Conservation (phyloP, 2,113 vertebrate species). For the Corydoras maculifer region DNA sequence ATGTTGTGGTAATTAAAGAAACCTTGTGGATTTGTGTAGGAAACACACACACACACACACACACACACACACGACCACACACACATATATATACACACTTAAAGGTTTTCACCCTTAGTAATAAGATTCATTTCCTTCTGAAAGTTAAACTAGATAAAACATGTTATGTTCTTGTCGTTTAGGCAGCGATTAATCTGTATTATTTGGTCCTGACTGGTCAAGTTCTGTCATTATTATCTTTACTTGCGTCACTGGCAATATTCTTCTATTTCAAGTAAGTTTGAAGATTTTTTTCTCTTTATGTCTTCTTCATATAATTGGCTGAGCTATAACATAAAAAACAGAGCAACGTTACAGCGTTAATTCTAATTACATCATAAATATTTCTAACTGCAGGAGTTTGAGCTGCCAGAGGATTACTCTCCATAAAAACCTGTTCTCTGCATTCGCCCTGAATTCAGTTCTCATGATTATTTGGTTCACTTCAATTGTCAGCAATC, state of each 20-base stretch:
- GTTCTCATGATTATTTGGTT: conserved; percentile 81
- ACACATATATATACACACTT: too few species aligned
- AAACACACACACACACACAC: too few species aligned
- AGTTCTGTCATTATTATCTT: conserved; percentile 80
- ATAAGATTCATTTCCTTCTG: too few species aligned
- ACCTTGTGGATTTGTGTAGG: too few species aligned
- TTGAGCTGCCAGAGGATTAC: conserved; percentile 97
- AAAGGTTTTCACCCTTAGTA: too few species aligned
- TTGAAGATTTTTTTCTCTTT: not conserved
- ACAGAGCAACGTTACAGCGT: not conserved
- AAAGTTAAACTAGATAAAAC: too few species aligned
- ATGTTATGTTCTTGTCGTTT: conserved; percentile 44
- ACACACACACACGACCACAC: too few species aligned
- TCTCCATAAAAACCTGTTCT: conserved; percentile 95
- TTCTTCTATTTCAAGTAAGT: conserved; percentile 97
- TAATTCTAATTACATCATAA: too few species aligned
- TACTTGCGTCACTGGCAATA: conserved; percentile 86
- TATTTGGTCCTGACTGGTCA: conserved; percentile 92
- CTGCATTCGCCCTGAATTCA: conserved; percentile 90
- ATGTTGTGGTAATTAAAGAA: too few species aligned
- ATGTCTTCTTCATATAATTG: too few species aligned
- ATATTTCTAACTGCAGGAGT: conserved; percentile 68
- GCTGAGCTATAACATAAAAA: not conserved
- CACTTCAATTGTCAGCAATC: conserved; percentile 73
- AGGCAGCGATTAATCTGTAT: conserved; percentile 84